These are phyloP conservation scores for Semicossyphus pulcher DNA, from an alignment of 2,113 vertebrate species.

Conservation along the genomic window DNA sequence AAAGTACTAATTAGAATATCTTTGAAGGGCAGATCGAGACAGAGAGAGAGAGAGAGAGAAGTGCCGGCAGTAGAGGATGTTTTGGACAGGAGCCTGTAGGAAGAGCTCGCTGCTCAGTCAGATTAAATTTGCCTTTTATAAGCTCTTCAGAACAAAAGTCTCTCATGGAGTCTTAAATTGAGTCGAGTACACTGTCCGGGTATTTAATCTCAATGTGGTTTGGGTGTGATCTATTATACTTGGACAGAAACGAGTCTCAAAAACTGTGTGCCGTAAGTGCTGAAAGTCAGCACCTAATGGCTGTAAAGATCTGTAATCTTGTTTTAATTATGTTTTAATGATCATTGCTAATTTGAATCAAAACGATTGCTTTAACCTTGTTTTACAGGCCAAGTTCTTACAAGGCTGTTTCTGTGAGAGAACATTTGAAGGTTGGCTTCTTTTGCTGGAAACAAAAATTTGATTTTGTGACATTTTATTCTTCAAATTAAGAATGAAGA, in stretches of 20 bases:
- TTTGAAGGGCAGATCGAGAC: slow-evolving; percentile 39
- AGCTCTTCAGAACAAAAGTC: neutral
- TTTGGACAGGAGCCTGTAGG: slow-evolving; percentile 46
- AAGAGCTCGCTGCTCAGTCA: slow-evolving; percentile 24
- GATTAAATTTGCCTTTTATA: slow-evolving; percentile 15
- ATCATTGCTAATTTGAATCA: neutral
- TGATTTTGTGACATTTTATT: too few species aligned
- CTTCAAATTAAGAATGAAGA: too few species aligned
- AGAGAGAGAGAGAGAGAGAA: neutral
- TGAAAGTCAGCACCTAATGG: neutral
- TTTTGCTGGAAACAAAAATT: too few species aligned
- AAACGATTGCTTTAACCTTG: too few species aligned
- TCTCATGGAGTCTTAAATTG: neutral
- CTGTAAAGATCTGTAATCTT: neutral
- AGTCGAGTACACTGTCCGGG: neutral
- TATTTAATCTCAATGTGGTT: neutral
- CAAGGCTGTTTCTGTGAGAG: too few species aligned
- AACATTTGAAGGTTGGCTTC: too few species aligned
- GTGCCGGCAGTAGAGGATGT: slow-evolving; percentile 4
- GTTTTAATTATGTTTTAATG: neutral
- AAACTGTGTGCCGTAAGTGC: neutral
- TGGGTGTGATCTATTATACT: neutral
- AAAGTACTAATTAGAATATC: slow-evolving; percentile 64
- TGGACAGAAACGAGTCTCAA: too few species aligned
- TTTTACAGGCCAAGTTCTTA: too few species aligned